A percentile compares a stretch with the other conserved stretches of the same genome.
phyloP scores from a whole-genome alignment of 2,888 invertebrate species.

The Cantharis flavilabris region DNA sequence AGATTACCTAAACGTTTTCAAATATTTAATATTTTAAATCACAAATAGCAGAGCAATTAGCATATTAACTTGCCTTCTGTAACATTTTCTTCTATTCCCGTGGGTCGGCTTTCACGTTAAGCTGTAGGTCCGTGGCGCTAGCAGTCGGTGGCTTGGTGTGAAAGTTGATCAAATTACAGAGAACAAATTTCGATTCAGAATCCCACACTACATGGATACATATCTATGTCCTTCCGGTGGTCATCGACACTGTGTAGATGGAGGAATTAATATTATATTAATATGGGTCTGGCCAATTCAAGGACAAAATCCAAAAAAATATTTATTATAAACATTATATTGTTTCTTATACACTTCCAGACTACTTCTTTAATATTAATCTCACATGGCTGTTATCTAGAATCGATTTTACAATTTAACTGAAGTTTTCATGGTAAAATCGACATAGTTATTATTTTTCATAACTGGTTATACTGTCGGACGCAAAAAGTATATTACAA shows the following conservation, averaged over 20 bases:
- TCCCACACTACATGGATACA: no score
- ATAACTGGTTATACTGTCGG: neutral
- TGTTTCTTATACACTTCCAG: constrained; percentile 27
- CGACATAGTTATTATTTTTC: neutral
- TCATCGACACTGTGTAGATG: neutral
- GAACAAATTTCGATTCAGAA: no score
- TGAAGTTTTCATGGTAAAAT: neutral
- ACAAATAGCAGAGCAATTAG: no score
- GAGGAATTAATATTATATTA: neutral
- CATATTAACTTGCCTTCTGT: no score
- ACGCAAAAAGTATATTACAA: neutral
- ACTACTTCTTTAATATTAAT: constrained; percentile 12
- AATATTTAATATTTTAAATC: no score
- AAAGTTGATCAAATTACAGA: no score
- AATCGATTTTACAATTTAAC: neutral
- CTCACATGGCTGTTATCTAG: neutral
- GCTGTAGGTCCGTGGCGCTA: no score
- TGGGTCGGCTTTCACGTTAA: no score
- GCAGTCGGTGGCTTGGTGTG: no score
- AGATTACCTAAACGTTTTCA: neutral
- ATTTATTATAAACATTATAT: constrained; percentile 26
- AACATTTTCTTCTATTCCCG: no score
- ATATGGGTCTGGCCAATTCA: neutral
- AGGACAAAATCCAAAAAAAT: neutral
- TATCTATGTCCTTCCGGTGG: no score